phyloP scores from a whole-genome alignment of 2,113 vertebrate species.

The Chlamydotis undulata region DNA sequence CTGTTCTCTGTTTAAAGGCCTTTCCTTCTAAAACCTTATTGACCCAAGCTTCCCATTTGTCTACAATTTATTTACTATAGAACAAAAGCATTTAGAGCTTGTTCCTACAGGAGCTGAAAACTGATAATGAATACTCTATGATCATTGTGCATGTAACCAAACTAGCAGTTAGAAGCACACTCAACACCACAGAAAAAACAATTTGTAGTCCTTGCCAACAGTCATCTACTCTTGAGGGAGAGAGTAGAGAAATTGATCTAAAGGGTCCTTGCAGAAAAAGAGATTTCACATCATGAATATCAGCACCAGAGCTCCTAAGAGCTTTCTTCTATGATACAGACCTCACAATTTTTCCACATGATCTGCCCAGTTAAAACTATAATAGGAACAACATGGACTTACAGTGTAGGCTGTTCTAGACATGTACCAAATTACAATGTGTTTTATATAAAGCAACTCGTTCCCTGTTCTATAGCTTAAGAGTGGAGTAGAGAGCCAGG shows the following conservation, averaged over 20 bases:
- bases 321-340: neutral
- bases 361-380: neutral
- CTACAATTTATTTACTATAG: neutral
- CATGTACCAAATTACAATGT: neutral
- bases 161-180: neutral
- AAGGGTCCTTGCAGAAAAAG: neutral
- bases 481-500: neutral
- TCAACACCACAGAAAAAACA: neutral
- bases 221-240: rapidly evolving
- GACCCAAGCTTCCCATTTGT: neutral
- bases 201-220: neutral
- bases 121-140: neutral
- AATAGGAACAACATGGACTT: neutral
- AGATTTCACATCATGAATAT: neutral
- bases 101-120: neutral
- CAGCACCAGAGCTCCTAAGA: neutral
- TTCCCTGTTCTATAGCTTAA: neutral
- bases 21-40: neutral
- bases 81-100: neutral
- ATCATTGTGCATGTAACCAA: neutral
- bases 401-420: neutral
- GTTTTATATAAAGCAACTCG: neutral
- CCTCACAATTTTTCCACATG: neutral
- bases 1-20: neutral
- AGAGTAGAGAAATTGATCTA: neutral